Percentiles rank a stretch among this genome's conserved stretches.
Evolutionary conservation across 2,797 vertebrate genomes (phyloP).

Genomic region (Gymnocypris eckloni): DNA sequence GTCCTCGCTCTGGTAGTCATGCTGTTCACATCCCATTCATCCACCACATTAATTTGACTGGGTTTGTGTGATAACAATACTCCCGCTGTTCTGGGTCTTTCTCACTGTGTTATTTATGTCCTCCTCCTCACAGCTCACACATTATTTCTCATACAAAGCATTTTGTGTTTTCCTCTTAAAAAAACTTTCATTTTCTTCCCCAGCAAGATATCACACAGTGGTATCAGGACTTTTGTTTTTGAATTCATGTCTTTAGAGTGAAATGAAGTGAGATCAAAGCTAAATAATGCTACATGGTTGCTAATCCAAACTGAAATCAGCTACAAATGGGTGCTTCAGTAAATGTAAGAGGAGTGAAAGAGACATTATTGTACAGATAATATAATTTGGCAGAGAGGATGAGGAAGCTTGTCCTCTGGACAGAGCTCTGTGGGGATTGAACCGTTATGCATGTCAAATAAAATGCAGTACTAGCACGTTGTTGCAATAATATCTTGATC

Average conservation of each 20-base stretch:
- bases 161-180: neutral
- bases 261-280: neutral
- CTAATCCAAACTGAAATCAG: neutral
- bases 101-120: neutral
- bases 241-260: neutral
- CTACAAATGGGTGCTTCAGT: neutral
- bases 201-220: neutral
- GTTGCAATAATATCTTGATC: neutral
- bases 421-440: no score
- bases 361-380: neutral
- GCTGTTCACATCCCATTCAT: neutral
- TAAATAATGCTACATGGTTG: neutral
- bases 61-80: neutral
- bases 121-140: neutral
- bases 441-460: no score
- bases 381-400: no score
- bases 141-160: neutral
- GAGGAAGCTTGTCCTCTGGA: no score
- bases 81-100: neutral
- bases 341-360: neutral
- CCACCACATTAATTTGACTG: neutral
- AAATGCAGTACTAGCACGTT: no score
- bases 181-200: neutral
- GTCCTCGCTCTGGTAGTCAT: conserved; percentile 20
- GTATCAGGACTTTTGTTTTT: neutral